Evolutionary conservation across 2,113 vertebrate species (phyloP).

Genomic region (Triplophysa rosa): DNA sequence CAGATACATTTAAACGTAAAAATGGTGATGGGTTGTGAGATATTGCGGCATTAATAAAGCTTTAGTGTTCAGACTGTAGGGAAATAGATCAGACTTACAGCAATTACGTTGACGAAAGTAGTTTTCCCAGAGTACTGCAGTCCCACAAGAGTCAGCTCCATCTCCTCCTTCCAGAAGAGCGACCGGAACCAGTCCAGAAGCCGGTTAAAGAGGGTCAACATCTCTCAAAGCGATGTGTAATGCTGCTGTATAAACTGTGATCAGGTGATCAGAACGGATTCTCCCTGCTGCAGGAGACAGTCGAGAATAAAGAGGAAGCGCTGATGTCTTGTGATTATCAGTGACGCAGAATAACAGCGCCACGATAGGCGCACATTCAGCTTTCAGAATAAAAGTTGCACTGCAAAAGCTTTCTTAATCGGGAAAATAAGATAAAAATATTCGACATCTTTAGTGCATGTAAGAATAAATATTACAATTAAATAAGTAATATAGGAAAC

Average conservation of each 20-base stretch:
- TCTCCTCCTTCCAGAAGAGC: slow-evolving; percentile 88
- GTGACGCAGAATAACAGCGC: not conserved
- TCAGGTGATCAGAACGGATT: not conserved
- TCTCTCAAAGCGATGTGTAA: slow-evolving; percentile 52
- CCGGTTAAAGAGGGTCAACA: slow-evolving; percentile 82
- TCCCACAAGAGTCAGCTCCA: slow-evolving; percentile 87
- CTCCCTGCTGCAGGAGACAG: not conserved
- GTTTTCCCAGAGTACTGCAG: slow-evolving; percentile 89
- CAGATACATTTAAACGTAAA: not conserved
- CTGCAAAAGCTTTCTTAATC: not conserved
- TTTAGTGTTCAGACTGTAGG: not conserved
- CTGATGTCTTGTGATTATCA: slow-evolving; percentile 21
- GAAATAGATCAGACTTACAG: slow-evolving; percentile 70
- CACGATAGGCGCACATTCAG: not conserved
- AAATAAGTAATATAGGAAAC: not conserved
- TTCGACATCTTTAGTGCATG: no score
- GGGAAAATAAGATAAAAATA: no score
- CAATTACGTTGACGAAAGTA: slow-evolving; percentile 88
- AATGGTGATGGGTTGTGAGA: not conserved
- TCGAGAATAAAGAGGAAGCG: slow-evolving; percentile 18
- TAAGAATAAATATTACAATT: no score
- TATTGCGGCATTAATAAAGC: not conserved
- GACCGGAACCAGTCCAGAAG: slow-evolving; percentile 86
- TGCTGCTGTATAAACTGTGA: not conserved
- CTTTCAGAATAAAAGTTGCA: not conserved